Conservation (phyloP, 2,888 invertebrate species). For the Coleophora deauratella region DNA sequence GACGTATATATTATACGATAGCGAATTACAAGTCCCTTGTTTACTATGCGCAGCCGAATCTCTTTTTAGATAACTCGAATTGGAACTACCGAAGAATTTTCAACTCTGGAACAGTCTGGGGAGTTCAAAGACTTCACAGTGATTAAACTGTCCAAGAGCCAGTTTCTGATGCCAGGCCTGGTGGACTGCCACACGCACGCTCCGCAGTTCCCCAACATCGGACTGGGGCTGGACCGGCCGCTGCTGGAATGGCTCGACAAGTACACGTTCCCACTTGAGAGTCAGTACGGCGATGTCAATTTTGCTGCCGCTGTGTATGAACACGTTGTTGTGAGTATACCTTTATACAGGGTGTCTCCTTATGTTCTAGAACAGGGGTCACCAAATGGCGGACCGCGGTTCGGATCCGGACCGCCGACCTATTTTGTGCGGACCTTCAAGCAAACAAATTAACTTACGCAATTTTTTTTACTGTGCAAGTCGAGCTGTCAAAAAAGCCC, state of each 20-base stretch:
- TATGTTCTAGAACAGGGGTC: too few species aligned
- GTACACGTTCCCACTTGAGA: constrained; percentile 91
- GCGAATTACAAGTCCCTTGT: too few species aligned
- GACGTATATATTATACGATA: too few species aligned
- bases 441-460: too few species aligned
- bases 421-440: too few species aligned
- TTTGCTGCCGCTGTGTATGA: constrained; percentile 83
- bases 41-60: too few species aligned
- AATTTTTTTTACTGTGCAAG: too few species aligned
- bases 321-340: constrained; percentile 83
- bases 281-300: constrained; percentile 77
- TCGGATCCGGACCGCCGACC: too few species aligned
- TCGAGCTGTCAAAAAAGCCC: too few species aligned
- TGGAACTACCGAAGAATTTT: constrained; percentile 33
- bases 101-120: constrained; percentile 20
- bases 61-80: constrained; percentile 38
- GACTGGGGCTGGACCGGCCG: constrained; percentile 85
- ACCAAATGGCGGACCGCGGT: too few species aligned
- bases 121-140: constrained; percentile 28
- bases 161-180: constrained; percentile 90
- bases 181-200: constrained; percentile 94
- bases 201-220: constrained; percentile 90
- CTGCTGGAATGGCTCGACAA: constrained; percentile 88
- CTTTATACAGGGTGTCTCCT: too few species aligned
- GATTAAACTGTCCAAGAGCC: constrained; percentile 39